phyloP scores from a whole-genome alignment of 2,797 vertebrate genomes.

The Gambelia wislizenii region DNA sequence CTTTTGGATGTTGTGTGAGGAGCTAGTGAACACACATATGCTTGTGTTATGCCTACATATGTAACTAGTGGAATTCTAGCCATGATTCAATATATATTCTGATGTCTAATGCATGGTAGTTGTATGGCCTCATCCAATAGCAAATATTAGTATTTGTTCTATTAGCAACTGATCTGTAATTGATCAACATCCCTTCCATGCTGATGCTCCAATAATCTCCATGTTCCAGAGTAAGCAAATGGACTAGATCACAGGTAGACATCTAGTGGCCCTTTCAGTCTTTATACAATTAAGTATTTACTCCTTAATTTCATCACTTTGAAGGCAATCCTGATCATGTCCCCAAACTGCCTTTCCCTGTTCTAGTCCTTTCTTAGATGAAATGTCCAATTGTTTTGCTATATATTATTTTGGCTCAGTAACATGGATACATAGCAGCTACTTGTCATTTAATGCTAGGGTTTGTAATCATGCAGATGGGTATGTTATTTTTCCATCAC shows the following conservation, averaged over 20 bases:
- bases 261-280: neutral
- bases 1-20: no score
- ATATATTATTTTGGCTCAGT: neutral
- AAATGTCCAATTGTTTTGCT: neutral
- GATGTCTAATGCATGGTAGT: neutral
- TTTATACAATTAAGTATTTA: neutral
- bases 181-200: neutral
- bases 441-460: neutral
- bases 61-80: neutral
- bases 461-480: neutral
- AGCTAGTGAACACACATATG: no score
- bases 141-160: neutral
- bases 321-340: neutral
- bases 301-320: neutral
- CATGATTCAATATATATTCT: constrained; percentile 1
- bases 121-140: neutral
- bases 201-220: no score
- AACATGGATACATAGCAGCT: neutral
- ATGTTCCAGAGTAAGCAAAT: neutral
- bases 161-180: neutral
- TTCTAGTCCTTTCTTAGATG: neutral
- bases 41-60: no score
- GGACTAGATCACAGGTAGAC: neutral
- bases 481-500: neutral
- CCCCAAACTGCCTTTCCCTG: neutral